Evolutionary conservation across 2,797 vertebrate genomes (phyloP).

Genomic region (Pangasius larnaudii): DNA sequence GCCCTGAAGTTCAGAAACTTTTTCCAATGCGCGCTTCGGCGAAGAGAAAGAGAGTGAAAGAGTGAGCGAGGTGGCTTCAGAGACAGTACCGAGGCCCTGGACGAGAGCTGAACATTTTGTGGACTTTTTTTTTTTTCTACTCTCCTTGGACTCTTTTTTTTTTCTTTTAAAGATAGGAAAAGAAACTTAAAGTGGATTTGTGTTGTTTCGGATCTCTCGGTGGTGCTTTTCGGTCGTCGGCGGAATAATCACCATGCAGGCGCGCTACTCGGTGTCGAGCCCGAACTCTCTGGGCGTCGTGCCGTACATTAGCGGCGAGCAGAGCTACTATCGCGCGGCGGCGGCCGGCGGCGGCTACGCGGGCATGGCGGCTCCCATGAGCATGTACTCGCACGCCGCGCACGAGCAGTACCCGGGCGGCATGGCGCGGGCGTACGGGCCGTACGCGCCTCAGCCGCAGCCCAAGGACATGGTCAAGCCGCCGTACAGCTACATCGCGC

Average conservation of each 20-base stretch:
- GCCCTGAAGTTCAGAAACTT: conserved; percentile 90
- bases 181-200: conserved; percentile 62
- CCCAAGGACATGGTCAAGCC: conserved; percentile 98
- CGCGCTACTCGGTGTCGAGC: conserved; percentile 96
- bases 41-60: conserved; percentile 53
- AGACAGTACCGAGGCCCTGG: conserved; percentile 10
- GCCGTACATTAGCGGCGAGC: conserved; percentile 94
- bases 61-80: conserved; percentile 4
- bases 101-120: conserved; percentile 29
- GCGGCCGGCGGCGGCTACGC: conserved; percentile 87
- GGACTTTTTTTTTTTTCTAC: conserved; percentile 43
- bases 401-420: conserved; percentile 85
- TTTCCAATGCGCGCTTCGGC: conserved; percentile 78
- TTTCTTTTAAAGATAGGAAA: conserved; percentile 45
- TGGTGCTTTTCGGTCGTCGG: conserved; percentile 55
- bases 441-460: conserved; percentile 87
- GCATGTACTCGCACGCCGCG: conserved; percentile 92
- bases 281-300: conserved; percentile 97
- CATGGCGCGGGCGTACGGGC: conserved; percentile 90
- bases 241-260: conserved; percentile 86
- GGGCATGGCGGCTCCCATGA: conserved; percentile 96
- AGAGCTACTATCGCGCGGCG: conserved; percentile 92
- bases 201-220: conserved; percentile 63
- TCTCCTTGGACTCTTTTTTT: neutral
- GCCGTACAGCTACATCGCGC: conserved; percentile 91